phyloP scores from a whole-genome alignment of 2,888 invertebrate genomes.

The Monochamus alternatus region DNA sequence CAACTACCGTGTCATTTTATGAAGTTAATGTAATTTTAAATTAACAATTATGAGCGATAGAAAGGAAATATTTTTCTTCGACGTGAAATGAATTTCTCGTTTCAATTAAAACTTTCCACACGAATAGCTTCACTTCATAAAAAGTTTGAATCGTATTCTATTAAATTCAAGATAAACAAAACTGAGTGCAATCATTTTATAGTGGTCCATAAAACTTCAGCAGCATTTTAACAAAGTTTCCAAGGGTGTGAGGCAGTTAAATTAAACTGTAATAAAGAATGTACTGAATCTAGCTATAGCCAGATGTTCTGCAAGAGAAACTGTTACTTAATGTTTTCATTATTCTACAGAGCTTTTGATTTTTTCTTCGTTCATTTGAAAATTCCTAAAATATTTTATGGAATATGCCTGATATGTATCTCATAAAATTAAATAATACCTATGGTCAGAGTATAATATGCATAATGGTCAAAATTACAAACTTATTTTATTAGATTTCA shows the following conservation, averaged over 20 bases:
- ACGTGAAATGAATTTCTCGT: neutral
- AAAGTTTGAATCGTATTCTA: slow-evolving; percentile 16
- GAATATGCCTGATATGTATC: neutral
- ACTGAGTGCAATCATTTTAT: slow-evolving; percentile 23
- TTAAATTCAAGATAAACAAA: slow-evolving; percentile 29
- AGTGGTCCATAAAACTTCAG: slow-evolving; percentile 30
- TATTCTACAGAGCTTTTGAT: neutral
- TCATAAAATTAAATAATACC: no score
- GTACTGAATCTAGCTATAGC: neutral
- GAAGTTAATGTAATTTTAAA: neutral
- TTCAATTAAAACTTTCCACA: slow-evolving; percentile 2
- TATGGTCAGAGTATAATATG: no score
- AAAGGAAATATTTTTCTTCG: neutral
- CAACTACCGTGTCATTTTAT: no score
- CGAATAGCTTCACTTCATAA: slow-evolving; percentile 6
- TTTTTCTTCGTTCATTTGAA: neutral
- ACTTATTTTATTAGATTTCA: no score
- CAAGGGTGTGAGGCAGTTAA: slow-evolving; percentile 9
- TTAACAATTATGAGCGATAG: neutral
- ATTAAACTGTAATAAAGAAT: slow-evolving; percentile 10
- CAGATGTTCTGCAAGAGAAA: neutral
- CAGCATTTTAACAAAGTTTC: slow-evolving; percentile 32
- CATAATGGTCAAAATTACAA: no score
- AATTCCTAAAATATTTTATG: neutral
- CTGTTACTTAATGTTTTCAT: neutral